A percentile compares a stretch with the other conserved stretches of the same genome.
These are phyloP conservation scores for Cromileptes altivelis DNA, from an alignment of 2,113 vertebrate species.

Conservation along the genomic window DNA sequence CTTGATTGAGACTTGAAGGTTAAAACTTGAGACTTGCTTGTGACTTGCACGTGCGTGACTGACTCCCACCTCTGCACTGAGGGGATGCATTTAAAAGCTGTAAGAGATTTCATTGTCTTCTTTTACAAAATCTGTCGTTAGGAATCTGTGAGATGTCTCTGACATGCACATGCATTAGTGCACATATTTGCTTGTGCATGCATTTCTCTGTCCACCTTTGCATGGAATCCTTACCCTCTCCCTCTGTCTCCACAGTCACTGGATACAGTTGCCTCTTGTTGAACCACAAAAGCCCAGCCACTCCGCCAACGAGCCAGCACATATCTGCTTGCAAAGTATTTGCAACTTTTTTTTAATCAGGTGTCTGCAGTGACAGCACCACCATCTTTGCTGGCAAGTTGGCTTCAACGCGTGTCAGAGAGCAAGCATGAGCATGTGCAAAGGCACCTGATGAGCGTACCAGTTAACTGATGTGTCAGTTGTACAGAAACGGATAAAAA, in stretches of 20 bases:
- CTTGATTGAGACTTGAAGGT: too few relatives aligned
- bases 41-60: too few relatives aligned
- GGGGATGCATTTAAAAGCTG: too few relatives aligned
- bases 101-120: too few relatives aligned
- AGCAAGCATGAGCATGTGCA: constrained; percentile 79
- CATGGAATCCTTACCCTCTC: constrained; percentile 4
- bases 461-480: constrained; percentile 74
- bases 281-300: constrained; percentile 57
- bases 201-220: constrained; percentile 7
- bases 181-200: not conserved
- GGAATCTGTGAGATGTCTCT: not conserved
- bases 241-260: constrained; percentile 36
- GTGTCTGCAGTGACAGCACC: constrained; percentile 74
- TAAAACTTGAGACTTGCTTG: too few relatives aligned
- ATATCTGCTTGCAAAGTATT: constrained; percentile 71
- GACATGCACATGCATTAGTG: not conserved
- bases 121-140: not conserved
- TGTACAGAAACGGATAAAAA: constrained; percentile 59
- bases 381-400: constrained; percentile 65
- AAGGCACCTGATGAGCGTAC: constrained; percentile 66
- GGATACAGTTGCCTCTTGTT: constrained; percentile 63
- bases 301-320: constrained; percentile 66
- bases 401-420: constrained; percentile 58
- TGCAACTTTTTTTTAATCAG: constrained; percentile 71
- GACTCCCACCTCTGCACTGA: too few relatives aligned